A percentile compares a stretch with the other conserved stretches of the same genome.
Conservation (phyloP, 2,113 vertebrate species). For the Centropus unirufus region DNA sequence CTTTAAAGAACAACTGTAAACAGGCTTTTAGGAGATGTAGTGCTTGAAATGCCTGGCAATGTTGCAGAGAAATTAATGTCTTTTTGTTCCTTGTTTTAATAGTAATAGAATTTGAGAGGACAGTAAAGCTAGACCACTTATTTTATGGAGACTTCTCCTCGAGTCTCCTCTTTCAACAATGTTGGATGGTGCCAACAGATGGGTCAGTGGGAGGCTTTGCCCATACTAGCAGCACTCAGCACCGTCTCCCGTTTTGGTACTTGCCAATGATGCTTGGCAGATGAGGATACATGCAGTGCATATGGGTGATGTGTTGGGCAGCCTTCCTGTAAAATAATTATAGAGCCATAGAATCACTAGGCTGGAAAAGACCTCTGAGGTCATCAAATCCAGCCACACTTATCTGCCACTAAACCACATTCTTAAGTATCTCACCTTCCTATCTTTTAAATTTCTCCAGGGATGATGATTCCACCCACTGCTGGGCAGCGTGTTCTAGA, state of each 20-base stretch:
- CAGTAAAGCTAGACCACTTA: background rate
- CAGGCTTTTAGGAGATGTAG: background rate
- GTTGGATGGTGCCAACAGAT: background rate
- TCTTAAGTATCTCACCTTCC: no score
- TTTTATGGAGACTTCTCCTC: background rate
- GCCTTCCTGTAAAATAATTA: background rate
- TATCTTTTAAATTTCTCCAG: no score
- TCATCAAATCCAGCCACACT: no score
- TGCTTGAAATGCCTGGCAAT: background rate
- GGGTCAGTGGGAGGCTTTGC: background rate
- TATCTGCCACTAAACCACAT: no score
- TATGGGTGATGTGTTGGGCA: accelerated
- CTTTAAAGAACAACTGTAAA: background rate
- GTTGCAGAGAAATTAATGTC: background rate
- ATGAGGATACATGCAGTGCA: accelerated
- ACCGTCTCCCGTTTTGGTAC: accelerated
- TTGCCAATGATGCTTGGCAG: background rate
- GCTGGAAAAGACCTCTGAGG: no score
- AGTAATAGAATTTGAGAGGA: background rate
- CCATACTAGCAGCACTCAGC: accelerated
- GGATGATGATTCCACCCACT: no score
- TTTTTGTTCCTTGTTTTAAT: background rate
- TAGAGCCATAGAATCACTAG: no score
- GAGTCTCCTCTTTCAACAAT: background rate
- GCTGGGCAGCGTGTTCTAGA: no score